Evolutionary conservation across 2,888 invertebrate genomes (phyloP).

Genomic region (Hirudinaria manillensis): DNA sequence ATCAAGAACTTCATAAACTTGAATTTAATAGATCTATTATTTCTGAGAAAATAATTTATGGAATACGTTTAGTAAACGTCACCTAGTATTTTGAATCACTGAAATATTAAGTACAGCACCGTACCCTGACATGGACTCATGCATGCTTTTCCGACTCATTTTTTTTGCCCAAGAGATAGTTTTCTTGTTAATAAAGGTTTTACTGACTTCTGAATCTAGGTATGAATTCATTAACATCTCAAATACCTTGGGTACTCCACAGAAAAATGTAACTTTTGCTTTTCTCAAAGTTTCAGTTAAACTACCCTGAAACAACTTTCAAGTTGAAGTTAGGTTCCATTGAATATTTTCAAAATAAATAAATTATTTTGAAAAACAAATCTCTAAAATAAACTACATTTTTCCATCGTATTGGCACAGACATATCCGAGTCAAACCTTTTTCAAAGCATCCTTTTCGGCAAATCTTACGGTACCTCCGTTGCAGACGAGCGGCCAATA

Average conservation of each 20-base stretch:
- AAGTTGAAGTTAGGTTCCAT: too few species aligned
- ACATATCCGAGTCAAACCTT: too few species aligned
- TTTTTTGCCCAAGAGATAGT: constrained; percentile 20
- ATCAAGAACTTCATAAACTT: too few species aligned
- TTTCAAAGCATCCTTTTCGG: constrained; percentile 80
- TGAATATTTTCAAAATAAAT: too few species aligned
- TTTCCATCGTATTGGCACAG: too few species aligned
- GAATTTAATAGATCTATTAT: too few species aligned
- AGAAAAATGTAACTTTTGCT: constrained; percentile 73
- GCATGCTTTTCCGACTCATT: constrained; percentile 3
- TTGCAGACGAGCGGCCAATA: constrained; percentile 61
- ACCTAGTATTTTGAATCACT: too few species aligned
- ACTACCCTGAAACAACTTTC: constrained; percentile 39
- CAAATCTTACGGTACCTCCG: constrained; percentile 72
- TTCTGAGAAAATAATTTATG: too few species aligned
- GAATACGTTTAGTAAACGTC: too few species aligned
- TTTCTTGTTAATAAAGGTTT: neutral
- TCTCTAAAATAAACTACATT: too few species aligned
- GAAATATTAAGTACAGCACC: too few species aligned
- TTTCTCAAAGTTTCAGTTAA: constrained; percentile 51
- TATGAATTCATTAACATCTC: constrained; percentile 87
- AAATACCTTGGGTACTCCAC: constrained; percentile 84
- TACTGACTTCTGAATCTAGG: constrained; percentile 74
- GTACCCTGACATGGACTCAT: constrained; percentile 19
- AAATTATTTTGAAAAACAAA: too few species aligned